Evolutionary conservation across 2,888 invertebrate species (phyloP), one percentile per base, ranked within the genome.

Genomic region (Drosophila paranaensis): DNA sequence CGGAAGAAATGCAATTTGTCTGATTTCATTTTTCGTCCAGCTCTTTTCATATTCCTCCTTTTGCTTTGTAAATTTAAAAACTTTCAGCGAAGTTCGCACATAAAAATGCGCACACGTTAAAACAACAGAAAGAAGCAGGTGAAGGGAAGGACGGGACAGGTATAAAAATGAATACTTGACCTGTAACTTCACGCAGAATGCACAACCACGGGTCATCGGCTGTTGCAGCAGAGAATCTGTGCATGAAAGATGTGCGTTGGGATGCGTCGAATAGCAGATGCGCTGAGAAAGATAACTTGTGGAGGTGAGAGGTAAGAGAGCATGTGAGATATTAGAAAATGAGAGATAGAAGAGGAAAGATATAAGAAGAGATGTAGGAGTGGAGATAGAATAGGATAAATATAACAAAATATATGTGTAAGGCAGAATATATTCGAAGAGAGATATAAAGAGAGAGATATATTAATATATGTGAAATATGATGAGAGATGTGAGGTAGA

Each of bases 121-220:
- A 58, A 46, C 54, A 56, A 56, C 37, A 68, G 35, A 68, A 20
- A 14, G 40, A n/a, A 35, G 54, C 53, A 14, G 48, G 27, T 27
- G 27, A 13, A 25, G 40, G 6, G n/a, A 16, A 54, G 60, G 40
- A 33, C 25, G 3, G 11, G 35, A 45, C 45, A 57, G 48, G 58
- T 48, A 66, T 54, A 33, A 62, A 51, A 77, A 71, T 79, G 69
- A 74, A 81, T 85, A 77, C 88, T 82, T 85, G 85, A 88, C 85
- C 79, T 68, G 85, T 57, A 73, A 82, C 60, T 79, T 73, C 13
- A 54, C 60, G 58, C 50, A 77, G 62, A 50, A 58, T 63, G 56
- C 56, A 50, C 62, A 71, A 77, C 63, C 27, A 42, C 60, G 45
- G 56, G 40, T 16, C 16, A 48, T 14, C 42, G 53, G 51, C 58